Evolutionary conservation across 92 coral and sea anemone genomes (phyloP), one percentile per base, ranked within the genome.

Genomic region (Zoanthus sansibaricus): DNA sequence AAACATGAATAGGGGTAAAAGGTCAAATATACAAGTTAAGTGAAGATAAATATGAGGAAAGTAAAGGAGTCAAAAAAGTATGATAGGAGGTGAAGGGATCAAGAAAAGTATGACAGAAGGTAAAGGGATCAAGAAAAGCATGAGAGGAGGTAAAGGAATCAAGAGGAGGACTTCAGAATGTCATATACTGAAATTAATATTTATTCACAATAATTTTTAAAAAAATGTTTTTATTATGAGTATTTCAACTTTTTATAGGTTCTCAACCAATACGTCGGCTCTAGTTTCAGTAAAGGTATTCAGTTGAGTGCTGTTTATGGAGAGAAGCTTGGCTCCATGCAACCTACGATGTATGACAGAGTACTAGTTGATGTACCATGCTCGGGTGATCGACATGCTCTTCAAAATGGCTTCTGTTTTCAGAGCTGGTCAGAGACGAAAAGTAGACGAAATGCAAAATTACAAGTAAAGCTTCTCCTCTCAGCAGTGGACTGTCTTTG

Each of bases 361-460:
- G 90, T 92, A 12, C 82, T 92, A 1, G 88, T 92, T 11, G 94
- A 92, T 76, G 94, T 76, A 3, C 94, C 94, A 1, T 92, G 94
- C 47, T 92, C 94, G 3, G 79, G 93, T 70, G 94, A 92, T 54
- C 83, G 94, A 2, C 90, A 89, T 70, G 59, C 76, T 33, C 78
- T 92, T 8, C 90, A 82, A 30, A 85, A 79, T 2, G 76, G 75
- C 32, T 92, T 86, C 58, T 70, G 84, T 42, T 86, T 68, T 44
- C 84, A 88, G 31, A 72, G 88, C 20, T 92, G 94, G 94, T 92
- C 94, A 11, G 86, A 86, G 9, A 78, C 44, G 73, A 79, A 68
- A 61, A 86, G 86, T 51, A 56, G 48, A 49, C 76, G 67, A 42
- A 59, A 75, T 49, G 87, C 91, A 31, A 77, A 54, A 47, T 45